Evolutionary conservation across 2,797 vertebrate genomes (phyloP).

Genomic region (Distichodus sexfasciatus): DNA sequence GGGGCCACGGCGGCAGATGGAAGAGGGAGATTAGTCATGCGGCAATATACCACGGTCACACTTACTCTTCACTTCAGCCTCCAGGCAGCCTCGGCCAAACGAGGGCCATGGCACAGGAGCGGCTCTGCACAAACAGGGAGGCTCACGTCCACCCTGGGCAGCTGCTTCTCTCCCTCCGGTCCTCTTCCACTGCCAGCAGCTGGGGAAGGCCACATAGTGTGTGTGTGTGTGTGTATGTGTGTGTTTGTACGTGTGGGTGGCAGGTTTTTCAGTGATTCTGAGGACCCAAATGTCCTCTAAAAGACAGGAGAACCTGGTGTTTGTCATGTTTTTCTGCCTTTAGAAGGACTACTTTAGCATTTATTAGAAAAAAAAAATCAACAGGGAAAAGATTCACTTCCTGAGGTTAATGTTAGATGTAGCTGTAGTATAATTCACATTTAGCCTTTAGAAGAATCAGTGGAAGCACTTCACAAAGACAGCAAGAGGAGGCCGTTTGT

Average conservation of each 20-base stretch:
- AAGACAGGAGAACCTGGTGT: not conserved
- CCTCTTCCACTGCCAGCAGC: slow-evolving; percentile 39
- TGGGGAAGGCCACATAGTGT: slow-evolving; percentile 17
- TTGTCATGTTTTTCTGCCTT: not conserved
- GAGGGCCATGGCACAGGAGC: slow-evolving; percentile 35
- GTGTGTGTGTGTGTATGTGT: slow-evolving; percentile 2
- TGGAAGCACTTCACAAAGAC: not conserved
- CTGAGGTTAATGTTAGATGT: not conserved
- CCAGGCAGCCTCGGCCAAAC: slow-evolving; percentile 47
- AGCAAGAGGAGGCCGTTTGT: slow-evolving; percentile 1
- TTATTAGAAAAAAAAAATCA: no score
- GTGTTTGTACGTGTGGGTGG: no score
- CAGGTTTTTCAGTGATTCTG: not conserved
- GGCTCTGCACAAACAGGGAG: slow-evolving; percentile 37
- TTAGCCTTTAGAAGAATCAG: no score
- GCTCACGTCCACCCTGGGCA: slow-evolving; percentile 47
- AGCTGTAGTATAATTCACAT: not conserved
- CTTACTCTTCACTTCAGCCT: slow-evolving; percentile 53
- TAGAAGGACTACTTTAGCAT: no score
- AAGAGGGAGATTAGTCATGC: slow-evolving; percentile 72
- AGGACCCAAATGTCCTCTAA: not conserved
- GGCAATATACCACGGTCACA: slow-evolving; percentile 66
- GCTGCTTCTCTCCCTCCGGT: slow-evolving; percentile 49
- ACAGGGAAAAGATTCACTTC: no score
- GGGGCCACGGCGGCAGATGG: slow-evolving; percentile 68